Percentiles rank a stretch among this genome's conserved stretches.
These are phyloP conservation scores for Stegastes partitus DNA, from an alignment of 2,113 vertebrate genomes.

Conservation along the genomic window DNA sequence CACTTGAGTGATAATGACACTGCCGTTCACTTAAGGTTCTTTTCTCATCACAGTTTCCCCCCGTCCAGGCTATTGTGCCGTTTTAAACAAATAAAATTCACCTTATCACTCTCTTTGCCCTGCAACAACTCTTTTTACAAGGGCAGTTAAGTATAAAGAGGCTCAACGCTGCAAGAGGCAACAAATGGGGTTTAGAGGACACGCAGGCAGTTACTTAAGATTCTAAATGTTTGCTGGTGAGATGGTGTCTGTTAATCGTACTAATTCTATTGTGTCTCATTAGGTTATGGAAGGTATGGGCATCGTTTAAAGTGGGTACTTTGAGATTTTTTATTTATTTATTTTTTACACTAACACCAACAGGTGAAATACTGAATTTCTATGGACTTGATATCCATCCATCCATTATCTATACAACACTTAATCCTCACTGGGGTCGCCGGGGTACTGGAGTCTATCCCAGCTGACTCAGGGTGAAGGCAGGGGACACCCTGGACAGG, in stretches of 20 bases:
- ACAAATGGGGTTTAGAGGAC: not conserved
- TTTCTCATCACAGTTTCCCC: conserved; percentile 6
- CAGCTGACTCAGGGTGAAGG: no score
- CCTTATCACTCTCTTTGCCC: not conserved
- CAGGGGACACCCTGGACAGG: no score
- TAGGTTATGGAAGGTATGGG: not conserved
- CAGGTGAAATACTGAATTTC: not conserved
- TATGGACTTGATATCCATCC: no score
- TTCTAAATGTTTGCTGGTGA: no score
- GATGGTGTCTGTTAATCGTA: no score
- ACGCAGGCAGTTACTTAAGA: not conserved
- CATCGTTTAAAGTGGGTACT: not conserved
- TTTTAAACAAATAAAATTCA: conserved; percentile 25
- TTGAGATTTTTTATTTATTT: not conserved
- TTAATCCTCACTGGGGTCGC: no score
- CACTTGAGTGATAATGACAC: conserved; percentile 62
- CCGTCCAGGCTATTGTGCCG: conserved; percentile 1
- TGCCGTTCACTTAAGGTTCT: conserved; percentile 33
- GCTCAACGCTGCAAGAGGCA: not conserved
- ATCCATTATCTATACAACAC: no score
- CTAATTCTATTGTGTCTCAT: no score
- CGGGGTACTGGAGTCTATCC: no score
- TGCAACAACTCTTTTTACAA: not conserved
- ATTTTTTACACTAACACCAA: not conserved
- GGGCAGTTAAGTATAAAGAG: not conserved